phyloP scores from a whole-genome alignment of 2,797 vertebrate species.

The Petrocephalus sullivani region DNA sequence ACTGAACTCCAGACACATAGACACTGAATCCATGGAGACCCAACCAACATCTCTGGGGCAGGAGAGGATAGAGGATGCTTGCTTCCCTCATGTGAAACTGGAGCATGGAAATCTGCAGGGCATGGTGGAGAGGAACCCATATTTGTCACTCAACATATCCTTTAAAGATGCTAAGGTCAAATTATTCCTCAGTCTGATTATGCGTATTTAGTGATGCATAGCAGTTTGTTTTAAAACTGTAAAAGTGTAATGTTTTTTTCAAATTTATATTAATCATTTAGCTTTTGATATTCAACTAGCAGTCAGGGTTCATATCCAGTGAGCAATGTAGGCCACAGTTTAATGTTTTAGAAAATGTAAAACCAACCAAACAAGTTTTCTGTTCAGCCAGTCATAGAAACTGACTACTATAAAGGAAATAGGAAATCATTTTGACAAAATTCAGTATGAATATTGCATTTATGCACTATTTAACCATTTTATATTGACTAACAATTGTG shows the following conservation, averaged over 20 bases:
- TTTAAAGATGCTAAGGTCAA: slow-evolving; percentile 50
- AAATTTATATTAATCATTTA: too few relatives aligned
- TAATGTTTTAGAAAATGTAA: background rate
- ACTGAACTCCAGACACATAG: slow-evolving; percentile 41
- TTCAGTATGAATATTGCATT: background rate
- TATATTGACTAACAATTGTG: background rate
- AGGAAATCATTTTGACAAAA: background rate
- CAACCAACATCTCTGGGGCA: slow-evolving; percentile 33
- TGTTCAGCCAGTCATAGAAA: background rate
- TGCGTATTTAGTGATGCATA: background rate
- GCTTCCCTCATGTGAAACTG: slow-evolving; percentile 53
- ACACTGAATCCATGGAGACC: slow-evolving; percentile 54
- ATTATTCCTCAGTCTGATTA: background rate
- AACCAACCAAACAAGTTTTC: background rate
- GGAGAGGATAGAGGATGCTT: slow-evolving; percentile 38
- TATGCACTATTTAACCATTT: background rate
- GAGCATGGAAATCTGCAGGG: slow-evolving; percentile 43
- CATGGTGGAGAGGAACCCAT: slow-evolving; percentile 40
- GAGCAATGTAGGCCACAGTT: background rate
- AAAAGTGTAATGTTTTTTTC: too few relatives aligned
- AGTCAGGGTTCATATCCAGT: background rate
- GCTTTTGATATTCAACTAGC: background rate
- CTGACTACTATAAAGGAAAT: background rate
- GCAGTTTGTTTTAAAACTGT: too few relatives aligned
- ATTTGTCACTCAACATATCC: slow-evolving; percentile 71